Conservation (phyloP, 2,797 vertebrate genomes). For the Characodon lateralis region DNA sequence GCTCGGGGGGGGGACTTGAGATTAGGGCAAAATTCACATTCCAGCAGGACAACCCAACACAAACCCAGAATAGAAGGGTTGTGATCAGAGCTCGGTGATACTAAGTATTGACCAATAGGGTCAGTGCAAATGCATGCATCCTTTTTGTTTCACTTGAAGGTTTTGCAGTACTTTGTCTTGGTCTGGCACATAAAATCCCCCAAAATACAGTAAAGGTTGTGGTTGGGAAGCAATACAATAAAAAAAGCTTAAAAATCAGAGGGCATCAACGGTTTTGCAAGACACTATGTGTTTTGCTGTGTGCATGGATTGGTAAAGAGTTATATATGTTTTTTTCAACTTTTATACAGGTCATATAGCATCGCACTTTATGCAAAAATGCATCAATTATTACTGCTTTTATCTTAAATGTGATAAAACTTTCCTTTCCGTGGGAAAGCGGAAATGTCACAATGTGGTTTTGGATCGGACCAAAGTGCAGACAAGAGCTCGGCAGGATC, state of each 20-base stretch:
- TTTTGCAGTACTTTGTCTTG: background rate
- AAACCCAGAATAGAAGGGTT: background rate
- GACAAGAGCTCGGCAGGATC: too few species aligned
- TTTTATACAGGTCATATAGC: slow-evolving; percentile 34
- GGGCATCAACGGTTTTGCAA: background rate
- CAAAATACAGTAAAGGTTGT: background rate
- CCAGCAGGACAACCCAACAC: background rate
- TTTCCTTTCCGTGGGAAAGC: background rate
- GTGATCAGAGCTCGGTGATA: background rate
- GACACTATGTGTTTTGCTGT: background rate
- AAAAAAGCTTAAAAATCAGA: background rate
- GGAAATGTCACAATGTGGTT: background rate
- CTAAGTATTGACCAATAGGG: background rate
- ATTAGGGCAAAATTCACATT: background rate
- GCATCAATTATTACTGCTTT: background rate
- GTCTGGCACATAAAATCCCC: background rate
- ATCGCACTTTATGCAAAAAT: slow-evolving; percentile 20
- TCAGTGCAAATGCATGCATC: background rate
- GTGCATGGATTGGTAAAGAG: background rate
- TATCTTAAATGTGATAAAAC: background rate
- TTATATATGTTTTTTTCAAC: background rate
- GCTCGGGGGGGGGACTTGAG: background rate
- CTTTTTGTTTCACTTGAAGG: background rate
- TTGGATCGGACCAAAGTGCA: too few species aligned
- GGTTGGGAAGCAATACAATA: background rate